These are phyloP conservation scores for Xestia xanthographa DNA, from an alignment of 2,888 invertebrate species.

Conservation along the genomic window DNA sequence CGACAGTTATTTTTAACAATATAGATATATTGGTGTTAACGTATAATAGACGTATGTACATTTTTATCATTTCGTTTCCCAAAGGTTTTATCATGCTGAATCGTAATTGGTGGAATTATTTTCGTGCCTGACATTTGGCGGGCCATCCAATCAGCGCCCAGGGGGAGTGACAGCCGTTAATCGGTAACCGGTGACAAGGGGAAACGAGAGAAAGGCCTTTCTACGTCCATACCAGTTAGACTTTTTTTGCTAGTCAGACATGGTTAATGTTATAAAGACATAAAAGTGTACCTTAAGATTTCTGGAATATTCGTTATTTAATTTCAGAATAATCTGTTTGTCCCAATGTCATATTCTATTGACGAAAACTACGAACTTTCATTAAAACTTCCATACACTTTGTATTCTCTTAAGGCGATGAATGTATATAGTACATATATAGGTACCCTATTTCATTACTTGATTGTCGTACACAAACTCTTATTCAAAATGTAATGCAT, in stretches of 20 bases:
- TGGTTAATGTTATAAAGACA: not conserved
- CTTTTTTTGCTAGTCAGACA: not conserved
- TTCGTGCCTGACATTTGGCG: constrained; percentile 40
- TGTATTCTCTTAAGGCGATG: not conserved
- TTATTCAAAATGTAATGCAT: not conserved
- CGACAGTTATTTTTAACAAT: not conserved
- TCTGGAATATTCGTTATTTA: not conserved
- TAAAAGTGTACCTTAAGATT: too few relatives aligned
- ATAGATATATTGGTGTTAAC: not conserved
- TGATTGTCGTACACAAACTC: not conserved
- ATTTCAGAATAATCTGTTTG: not conserved
- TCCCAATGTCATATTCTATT: not conserved
- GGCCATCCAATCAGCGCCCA: constrained; percentile 40
- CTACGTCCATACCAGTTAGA: not conserved
- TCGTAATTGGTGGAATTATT: constrained; percentile 49
- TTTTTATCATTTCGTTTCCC: constrained; percentile 11
- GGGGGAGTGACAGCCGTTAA: constrained; percentile 47
- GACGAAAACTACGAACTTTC: not conserved
- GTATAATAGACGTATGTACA: not conserved
- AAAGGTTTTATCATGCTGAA: constrained; percentile 23
- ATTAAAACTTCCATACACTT: not conserved
- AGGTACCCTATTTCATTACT: too few relatives aligned
- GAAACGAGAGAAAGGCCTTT: constrained; percentile 3
- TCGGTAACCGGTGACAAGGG: constrained; percentile 36
- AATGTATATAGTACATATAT: not conserved